These are phyloP conservation scores for Apamea monoglypha DNA, from an alignment of 2,888 invertebrate species.

Conservation along the genomic window DNA sequence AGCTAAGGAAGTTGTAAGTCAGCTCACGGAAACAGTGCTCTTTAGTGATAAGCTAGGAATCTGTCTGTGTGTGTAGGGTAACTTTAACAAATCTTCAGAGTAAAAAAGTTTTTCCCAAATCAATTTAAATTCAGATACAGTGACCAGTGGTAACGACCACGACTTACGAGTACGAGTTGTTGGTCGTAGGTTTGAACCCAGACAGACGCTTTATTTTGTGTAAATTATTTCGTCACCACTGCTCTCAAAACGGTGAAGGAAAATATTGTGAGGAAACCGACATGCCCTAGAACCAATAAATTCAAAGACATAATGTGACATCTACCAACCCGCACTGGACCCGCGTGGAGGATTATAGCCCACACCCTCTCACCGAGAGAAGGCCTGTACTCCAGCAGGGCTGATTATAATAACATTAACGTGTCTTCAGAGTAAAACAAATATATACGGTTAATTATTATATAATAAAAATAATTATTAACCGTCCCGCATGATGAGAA, in stretches of 20 bases:
- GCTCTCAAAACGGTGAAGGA: no score
- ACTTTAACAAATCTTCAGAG: not conserved
- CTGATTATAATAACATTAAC: not conserved
- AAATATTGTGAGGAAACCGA: no score
- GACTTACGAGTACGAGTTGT: no score
- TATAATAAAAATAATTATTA: no score
- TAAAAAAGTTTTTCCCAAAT: not conserved
- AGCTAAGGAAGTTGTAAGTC: slow-evolving; percentile 45
- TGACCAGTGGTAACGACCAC: no score
- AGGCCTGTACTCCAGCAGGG: not conserved
- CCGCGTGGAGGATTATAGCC: not conserved
- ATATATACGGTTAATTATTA: no score
- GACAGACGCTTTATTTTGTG: no score
- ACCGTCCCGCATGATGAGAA: no score
- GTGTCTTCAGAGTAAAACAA: no score
- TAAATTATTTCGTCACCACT: no score
- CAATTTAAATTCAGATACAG: not conserved
- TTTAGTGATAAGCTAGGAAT: slow-evolving; percentile 33
- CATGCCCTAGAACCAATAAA: no score
- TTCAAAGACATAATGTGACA: not conserved
- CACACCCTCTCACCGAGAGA: not conserved
- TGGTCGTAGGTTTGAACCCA: no score
- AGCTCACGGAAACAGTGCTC: slow-evolving; percentile 27
- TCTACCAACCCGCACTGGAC: not conserved
- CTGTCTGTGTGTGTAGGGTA: not conserved